These are phyloP conservation scores for Orthonevra nobilis DNA, from an alignment of 2,888 invertebrate species.

Conservation along the genomic window DNA sequence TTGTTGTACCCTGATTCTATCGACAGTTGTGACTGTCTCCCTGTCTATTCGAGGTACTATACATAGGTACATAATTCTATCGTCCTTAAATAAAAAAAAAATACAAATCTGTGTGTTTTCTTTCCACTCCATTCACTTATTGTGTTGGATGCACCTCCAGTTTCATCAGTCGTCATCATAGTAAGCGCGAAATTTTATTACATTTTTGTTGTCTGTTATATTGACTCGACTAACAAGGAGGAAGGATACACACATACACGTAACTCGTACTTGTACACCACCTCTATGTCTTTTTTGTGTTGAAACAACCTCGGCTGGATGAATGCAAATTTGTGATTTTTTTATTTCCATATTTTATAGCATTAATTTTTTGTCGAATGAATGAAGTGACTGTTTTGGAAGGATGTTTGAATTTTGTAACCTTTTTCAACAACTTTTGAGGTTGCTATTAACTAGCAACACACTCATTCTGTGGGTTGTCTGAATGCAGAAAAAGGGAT, in stretches of 20 bases:
- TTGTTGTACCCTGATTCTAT: slow-evolving; percentile 39
- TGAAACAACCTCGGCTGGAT: slow-evolving; percentile 15
- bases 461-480: slow-evolving; percentile 1
- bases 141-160: slow-evolving; percentile 24
- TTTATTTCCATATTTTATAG: slow-evolving; percentile 36
- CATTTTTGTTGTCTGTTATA: slow-evolving; percentile 21
- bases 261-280: no score
- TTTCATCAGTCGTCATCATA: slow-evolving; percentile 40
- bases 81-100: slow-evolving; percentile 39
- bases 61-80: slow-evolving; percentile 41
- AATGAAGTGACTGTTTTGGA: slow-evolving; percentile 31
- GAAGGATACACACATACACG: slow-evolving; percentile 25
- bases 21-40: slow-evolving; percentile 5
- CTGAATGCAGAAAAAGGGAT: slow-evolving; percentile 18
- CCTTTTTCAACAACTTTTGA: slow-evolving; percentile 29
- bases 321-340: slow-evolving; percentile 50
- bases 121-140: background rate
- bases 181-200: no score
- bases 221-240: slow-evolving; percentile 56
- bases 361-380: slow-evolving; percentile 20
- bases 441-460: slow-evolving; percentile 41
- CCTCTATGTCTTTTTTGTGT: slow-evolving; percentile 26
- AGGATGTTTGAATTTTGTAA: slow-evolving; percentile 31
- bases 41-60: background rate
- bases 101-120: background rate